Evolutionary conservation across 2,888 invertebrate genomes (phyloP), one percentile per base, ranked within the genome.

Genomic region (Anthrax anthrax): DNA sequence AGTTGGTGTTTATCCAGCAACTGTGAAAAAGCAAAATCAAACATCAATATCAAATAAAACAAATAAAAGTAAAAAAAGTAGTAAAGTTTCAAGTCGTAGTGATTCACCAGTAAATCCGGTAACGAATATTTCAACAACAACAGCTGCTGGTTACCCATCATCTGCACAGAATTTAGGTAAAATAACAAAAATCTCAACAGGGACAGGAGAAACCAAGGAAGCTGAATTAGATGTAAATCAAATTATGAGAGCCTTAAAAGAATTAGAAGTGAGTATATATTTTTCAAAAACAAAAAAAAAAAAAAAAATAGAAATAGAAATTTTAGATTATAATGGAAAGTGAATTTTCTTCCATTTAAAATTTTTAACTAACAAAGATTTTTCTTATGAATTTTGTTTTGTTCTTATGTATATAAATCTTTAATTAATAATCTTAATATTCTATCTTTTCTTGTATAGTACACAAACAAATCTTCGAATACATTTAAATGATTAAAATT

Each of bases 221-320:
- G 34, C 42, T 37, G 60, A 57, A 41, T 52, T 60, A 41, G 71
- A 72, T 51, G 69, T 70, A 39, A 67, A 65, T 48, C 69, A 69
- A 56, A 69, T 71, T 18, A 70, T 70, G 66, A 70, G 69, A 49
- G 65, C 67, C 47, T 57, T 72, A 38, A 70, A 70, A 53, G 70
- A 66, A 41, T 57, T 72, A 39, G 70, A 71, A 52, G 70, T 59
- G 19, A 23, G 23, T 23, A 23, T 8, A n/a, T n/a, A n/a, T n/a
- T n/a, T n/a, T n/a, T n/a, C n/a, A n/a, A n/a, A n/a, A n/a, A n/a
- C n/a, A n/a, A n/a, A n/a, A n/a, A n/a, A n/a, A n/a, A n/a, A n/a
- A n/a, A n/a, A n/a, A n/a, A n/a, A n/a, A n/a, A n/a, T n/a, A n/a
- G n/a, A n/a, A n/a, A 23, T 23, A 23, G 23, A 8, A 6, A 23